A percentile compares a stretch with the other conserved stretches of the same genome.
These are phyloP conservation scores for Varanus komodoensis DNA, from an alignment of 2,113 vertebrate genomes.

Conservation along the genomic window DNA sequence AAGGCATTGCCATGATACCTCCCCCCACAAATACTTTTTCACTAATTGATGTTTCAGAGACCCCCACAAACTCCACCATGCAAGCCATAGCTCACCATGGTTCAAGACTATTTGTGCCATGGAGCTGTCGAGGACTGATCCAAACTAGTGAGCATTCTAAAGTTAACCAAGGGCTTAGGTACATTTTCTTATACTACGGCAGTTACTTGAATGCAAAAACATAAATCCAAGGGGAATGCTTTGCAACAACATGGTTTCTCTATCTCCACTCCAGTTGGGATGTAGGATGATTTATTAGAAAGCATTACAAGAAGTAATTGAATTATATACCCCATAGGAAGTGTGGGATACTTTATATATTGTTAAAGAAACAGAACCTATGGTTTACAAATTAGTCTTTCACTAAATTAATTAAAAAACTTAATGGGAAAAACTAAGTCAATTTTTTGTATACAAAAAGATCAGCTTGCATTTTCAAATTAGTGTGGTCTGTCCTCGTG, in stretches of 20 bases:
- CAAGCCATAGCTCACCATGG: no score
- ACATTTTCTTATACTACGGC: conserved; percentile 48
- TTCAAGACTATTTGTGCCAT: no score
- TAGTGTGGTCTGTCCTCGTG: conserved; percentile 49
- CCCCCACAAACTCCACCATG: no score
- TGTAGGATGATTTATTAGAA: conserved; percentile 74
- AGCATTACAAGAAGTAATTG: conserved; percentile 77
- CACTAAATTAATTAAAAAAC: conserved; percentile 64
- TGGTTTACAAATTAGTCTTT: conserved; percentile 63
- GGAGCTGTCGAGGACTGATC: not conserved
- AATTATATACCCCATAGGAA: conserved; percentile 76
- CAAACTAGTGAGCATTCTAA: conserved; percentile 52
- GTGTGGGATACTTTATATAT: conserved; percentile 54
- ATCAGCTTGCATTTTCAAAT: conserved; percentile 55
- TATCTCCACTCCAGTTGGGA: conserved; percentile 32
- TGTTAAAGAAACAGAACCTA: conserved; percentile 73
- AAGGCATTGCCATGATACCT: no score
- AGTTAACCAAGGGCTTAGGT: conserved; percentile 46
- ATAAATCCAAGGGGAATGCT: conserved; percentile 54
- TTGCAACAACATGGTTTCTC: conserved; percentile 56
- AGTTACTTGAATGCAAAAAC: conserved; percentile 63
- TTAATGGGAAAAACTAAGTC: conserved; percentile 55
- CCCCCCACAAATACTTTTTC: no score
- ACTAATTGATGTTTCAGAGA: no score
- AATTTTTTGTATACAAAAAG: conserved; percentile 53